Evolutionary conservation across 2,113 vertebrate genomes (phyloP).

Genomic region (Pongo pygmaeus): DNA sequence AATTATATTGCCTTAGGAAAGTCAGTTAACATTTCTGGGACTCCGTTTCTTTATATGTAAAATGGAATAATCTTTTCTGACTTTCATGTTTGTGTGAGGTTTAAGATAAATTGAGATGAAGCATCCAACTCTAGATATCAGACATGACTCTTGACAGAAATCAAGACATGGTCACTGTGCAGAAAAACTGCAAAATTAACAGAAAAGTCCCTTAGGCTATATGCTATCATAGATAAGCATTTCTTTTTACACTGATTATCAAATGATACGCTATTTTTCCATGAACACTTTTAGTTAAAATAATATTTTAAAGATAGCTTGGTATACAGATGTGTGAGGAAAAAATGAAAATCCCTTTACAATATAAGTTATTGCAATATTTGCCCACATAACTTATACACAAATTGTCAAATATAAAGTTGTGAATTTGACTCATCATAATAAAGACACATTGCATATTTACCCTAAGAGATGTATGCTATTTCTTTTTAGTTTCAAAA

Average conservation of each 20-base stretch:
- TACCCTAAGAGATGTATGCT: neutral
- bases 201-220: neutral
- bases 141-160: neutral
- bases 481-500: conserved; percentile 14
- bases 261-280: neutral
- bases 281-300: neutral
- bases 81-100: neutral
- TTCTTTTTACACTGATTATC: neutral
- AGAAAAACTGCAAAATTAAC: neutral
- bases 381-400: neutral
- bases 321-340: neutral
- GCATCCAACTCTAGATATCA: neutral
- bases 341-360: neutral
- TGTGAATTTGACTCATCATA: neutral
- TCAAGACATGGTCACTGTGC: neutral
- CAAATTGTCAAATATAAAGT: neutral
- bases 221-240: neutral
- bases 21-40: neutral
- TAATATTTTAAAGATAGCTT: neutral
- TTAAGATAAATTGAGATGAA: conserved; percentile 36
- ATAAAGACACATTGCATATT: neutral
- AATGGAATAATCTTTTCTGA: conserved; percentile 3
- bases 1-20: conserved; percentile 11
- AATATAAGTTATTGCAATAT: neutral
- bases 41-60: neutral